Evolutionary conservation across 1,140 invertebrate species (phyloP), one percentile per base, ranked within the genome.

Genomic region (Papilio dardanus): DNA sequence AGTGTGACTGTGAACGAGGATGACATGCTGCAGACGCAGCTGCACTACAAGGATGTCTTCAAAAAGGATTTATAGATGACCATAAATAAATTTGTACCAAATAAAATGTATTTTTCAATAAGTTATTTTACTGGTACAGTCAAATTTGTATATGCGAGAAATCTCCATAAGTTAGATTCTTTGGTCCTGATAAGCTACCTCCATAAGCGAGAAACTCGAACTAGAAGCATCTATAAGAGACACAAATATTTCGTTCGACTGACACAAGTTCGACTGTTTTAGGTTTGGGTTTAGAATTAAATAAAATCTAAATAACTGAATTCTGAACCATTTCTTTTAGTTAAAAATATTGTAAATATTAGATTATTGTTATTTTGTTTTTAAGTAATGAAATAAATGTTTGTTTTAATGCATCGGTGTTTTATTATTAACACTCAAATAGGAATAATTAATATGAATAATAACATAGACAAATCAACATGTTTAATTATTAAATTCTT

Each of bases 1-100:
- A 75, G 58, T 3, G 31, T 92, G 6, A 46, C 77, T 0, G 71
- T 85, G 16, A 83, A 78, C 19, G 86, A 86, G 37, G 84, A 92
- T 65, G 90, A 92, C 77, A 86, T 89, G 81, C 68, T 88, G 28
- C 69, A 77, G 0, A 74, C 83, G 0, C 77, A 83, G 33, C 19
- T 87, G 50, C 84, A 88, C 33, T 86, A 92, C 75, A 67, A 81
- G 0, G 83, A 88, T n/a, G 33, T 86, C 0, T 90, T 84, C 66
- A 68, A 85, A 8, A 14, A 35, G 40, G 69, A 71, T 16, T 6
- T 71, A 28, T 30, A 35, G 33, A 19, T 6, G 19, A 46, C 16
- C 16, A 42, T 16, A 42, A 16, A 12, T 42, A 42, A 3, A 30
- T 14, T 65, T 65, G 12, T 28, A 62, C 58, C 58, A 5, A 21